phyloP scores from a whole-genome alignment of 2,113 vertebrate species.

The Bubo bubo region DNA sequence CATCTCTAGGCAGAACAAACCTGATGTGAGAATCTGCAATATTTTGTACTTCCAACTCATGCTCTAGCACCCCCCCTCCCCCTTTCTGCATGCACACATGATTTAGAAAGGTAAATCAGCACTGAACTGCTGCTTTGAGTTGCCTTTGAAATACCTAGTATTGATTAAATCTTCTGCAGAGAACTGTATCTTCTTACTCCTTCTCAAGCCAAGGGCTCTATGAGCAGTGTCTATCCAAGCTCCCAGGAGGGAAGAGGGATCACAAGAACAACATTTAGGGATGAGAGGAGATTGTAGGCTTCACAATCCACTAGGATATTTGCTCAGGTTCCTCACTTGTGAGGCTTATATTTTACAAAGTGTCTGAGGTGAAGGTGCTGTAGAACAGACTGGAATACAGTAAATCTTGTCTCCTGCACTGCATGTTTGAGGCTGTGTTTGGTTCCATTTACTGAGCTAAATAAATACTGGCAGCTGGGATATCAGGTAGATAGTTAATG shows the following conservation, averaged over 20 bases:
- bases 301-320: background rate
- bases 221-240: background rate
- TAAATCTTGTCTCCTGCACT: background rate
- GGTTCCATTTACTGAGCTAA: background rate
- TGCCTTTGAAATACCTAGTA: background rate
- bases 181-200: background rate
- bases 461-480: background rate
- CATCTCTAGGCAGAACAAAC: background rate
- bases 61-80: background rate
- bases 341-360: background rate
- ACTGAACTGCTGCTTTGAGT: background rate
- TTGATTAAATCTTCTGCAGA: background rate
- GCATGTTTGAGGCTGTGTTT: background rate
- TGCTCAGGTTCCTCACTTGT: background rate
- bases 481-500: background rate
- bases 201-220: background rate
- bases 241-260: background rate
- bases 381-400: background rate
- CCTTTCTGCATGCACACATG: background rate
- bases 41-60: background rate
- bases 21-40: background rate
- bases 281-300: background rate
- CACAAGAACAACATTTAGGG: background rate
- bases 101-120: background rate
- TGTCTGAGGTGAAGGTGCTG: background rate